Evolutionary conservation across 2,888 invertebrate genomes (phyloP), one percentile per base, ranked within the genome.

Genomic region (Lapara coniferarum): DNA sequence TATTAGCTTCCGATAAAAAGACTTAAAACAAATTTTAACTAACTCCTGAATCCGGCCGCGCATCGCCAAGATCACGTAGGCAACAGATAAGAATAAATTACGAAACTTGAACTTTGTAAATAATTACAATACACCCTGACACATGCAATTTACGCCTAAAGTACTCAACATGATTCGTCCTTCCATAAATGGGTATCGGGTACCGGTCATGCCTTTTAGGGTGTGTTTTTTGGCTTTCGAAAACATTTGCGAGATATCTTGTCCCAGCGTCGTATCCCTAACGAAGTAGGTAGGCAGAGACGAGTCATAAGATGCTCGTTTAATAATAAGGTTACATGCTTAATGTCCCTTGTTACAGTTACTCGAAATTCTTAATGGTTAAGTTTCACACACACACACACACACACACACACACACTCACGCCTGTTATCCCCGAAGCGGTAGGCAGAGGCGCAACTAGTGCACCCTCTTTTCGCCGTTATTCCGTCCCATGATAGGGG

Each of bases 171-270:
- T 83, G 82, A 79, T 81, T 77, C 78, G 82, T 85, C 84, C 82
- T 80, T 77, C 91, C 90, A 84, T 89, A 85, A 89, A 85, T 79
- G 89, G 89, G 73, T 69, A 72, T 78, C 76, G 73, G 75, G 66
- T 87, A 87, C 90, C 84, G 86, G 89, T 88, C 83, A 73, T 78
- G 71, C 89, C 90, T 81, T 90, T 76, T 87, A 83, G 71, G 88
- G 89, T 80, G 75, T 74, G 77, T 78, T 87, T 89, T 90, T 90
- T 86, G 88, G 85, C 90, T 92, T 92, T 92, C 91, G 89, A 91
- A 90, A 90, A 89, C 84, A 84, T 87, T 87, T 84, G 84, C 83
- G 74, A 80, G 79, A 78, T 82, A 81, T 79, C 78, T 73, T 74
- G 73, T 68, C 73, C 78, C 74, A 75, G 76, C 74, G 49, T 57